These are phyloP conservation scores for Chymomyza amoena DNA, from an alignment of 2,888 invertebrate genomes.

Conservation along the genomic window DNA sequence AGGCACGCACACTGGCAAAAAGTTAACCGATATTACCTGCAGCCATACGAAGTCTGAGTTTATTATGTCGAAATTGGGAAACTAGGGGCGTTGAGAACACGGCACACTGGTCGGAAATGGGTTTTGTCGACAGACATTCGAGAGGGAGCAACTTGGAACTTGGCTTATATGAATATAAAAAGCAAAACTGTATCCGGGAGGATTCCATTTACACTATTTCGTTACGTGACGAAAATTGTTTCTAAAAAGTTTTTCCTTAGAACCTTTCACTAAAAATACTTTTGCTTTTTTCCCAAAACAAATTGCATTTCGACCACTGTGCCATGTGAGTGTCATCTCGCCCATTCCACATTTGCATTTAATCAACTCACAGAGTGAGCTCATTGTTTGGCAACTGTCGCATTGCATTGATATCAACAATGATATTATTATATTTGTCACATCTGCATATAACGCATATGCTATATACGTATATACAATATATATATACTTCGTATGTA, in stretches of 20 bases:
- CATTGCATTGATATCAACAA: conserved; percentile 13
- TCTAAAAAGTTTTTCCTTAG: too few species aligned
- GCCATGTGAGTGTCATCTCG: background rate
- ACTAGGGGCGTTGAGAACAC: background rate
- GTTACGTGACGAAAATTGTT: too few species aligned
- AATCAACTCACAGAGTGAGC: conserved; percentile 40
- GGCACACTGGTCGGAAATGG: background rate
- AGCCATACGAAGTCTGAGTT: conserved; percentile 15
- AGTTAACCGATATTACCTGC: conserved; percentile 29
- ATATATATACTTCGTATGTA: too few species aligned
- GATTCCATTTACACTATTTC: too few species aligned
- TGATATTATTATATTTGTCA: conserved; percentile 42
- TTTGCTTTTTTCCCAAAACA: background rate
- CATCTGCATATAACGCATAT: conserved; percentile 12
- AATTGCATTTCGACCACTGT: too few species aligned
- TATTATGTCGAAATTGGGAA: background rate
- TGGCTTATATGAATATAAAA: background rate
- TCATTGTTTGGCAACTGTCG: conserved; percentile 1
- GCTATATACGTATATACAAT: too few species aligned
- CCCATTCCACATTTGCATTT: conserved; percentile 38
- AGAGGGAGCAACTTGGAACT: too few species aligned
- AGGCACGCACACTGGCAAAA: conserved; percentile 53
- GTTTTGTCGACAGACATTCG: too few species aligned
- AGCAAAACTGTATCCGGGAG: background rate
- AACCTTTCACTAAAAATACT: background rate